Evolutionary conservation across 2,888 invertebrate genomes (phyloP), one percentile per base, ranked within the genome.

Genomic region (Gnatocerus cornutus): DNA sequence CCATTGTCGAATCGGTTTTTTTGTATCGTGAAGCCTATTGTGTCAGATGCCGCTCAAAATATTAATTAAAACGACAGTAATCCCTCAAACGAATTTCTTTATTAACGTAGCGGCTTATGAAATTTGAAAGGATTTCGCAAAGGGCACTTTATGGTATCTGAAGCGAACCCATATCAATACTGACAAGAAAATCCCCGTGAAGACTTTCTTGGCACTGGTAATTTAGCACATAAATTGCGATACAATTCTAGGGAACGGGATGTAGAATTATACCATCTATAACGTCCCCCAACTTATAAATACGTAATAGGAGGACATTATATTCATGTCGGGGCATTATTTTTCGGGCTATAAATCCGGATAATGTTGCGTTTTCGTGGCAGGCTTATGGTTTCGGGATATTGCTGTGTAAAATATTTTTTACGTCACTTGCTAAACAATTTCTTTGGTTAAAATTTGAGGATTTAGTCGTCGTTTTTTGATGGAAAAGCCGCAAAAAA

Each of bases 31-130:
- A 9, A 14, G 16, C 9, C 14, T 10, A 39, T 65, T 56, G 52
- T 48, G 50, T 12, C 27, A 27, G 27, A 21, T 58, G 33, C 21
- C 13, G 43, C 7, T 33, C 50, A 10, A 41, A 55, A 55, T 68
- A 68, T 63, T 68, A 68, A 68, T 68, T 68, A 68, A 68, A 68
- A 63, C 29, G 62, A 6, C 13, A 6, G 53, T 67, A 67, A 67
- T 67, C 9, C 68, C 55, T 56, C 58, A 58, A 68, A 68, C 46
- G 63, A 56, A 58, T 65, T 64, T 64, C 69, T 62, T 68, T 46
- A 58, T 68, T 68, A 68, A 41, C 41, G 43, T 16, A 37, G 30
- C 29, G 13, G 52, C 63, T 68, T 56, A 69, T 69, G 64, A 69
- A 65, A 59, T 64, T 58, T 69, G 69, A 69, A 58, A 62, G 65